Percentiles rank a stretch among this genome's conserved stretches.
Conservation (phyloP, 2,888 invertebrate species). For the Iselma pallidipennis region DNA sequence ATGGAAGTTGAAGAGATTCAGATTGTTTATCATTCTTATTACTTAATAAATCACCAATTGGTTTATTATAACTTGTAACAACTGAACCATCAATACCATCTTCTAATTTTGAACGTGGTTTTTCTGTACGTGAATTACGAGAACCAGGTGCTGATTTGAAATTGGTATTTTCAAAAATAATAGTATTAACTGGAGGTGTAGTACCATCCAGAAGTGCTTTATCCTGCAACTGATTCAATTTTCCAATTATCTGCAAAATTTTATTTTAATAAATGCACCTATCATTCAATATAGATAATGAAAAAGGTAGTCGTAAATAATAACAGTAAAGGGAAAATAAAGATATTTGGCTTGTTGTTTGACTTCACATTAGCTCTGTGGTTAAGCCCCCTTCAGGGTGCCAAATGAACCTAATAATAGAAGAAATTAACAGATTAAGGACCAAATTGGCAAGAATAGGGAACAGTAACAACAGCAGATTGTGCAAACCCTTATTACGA, state of each 20-base stretch:
- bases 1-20: conserved; percentile 63
- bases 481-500: too few species aligned
- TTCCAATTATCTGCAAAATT: conserved; percentile 41
- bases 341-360: too few species aligned
- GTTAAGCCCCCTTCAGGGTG: too few species aligned
- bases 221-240: conserved; percentile 46
- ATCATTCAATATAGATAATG: neutral
- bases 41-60: conserved; percentile 55
- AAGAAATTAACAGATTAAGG: too few species aligned
- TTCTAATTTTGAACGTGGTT: conserved; percentile 64
- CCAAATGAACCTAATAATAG: too few species aligned
- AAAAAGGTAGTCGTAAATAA: neutral
- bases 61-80: conserved; percentile 57
- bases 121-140: conserved; percentile 59
- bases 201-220: conserved; percentile 70
- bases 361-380: too few species aligned
- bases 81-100: conserved; percentile 56
- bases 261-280: neutral
- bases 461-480: too few species aligned
- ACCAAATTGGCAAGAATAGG: too few species aligned
- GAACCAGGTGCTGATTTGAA: conserved; percentile 76
- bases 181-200: conserved; percentile 81
- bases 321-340: too few species aligned
- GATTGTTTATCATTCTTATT: conserved; percentile 54
- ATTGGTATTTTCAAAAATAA: conserved; percentile 91